Base-by-base conservation (phyloP, 2,888 invertebrate species). In the Tetropium fuscum region DNA sequence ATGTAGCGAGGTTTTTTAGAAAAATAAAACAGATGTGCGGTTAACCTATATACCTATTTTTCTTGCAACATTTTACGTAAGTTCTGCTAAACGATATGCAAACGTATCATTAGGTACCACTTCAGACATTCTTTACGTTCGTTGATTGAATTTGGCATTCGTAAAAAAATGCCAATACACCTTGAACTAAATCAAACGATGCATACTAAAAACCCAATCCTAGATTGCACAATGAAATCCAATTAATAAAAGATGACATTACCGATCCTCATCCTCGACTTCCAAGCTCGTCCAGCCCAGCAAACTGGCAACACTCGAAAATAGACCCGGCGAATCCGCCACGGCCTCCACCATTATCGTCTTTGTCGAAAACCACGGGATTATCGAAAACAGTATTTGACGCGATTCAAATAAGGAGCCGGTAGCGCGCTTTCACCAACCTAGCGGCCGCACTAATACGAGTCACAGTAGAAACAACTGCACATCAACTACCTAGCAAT, bases 241-340 rank as follows among this genome's bases (percentile, higher is more conserved):
- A 40, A 40, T 6, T 7, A 2, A 40, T 19, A 19, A 20, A 4
- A 27, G 8, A n/a, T 27, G 10, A 19, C n/a, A 15, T 62, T 76
- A 79, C 79, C 78, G 77, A 58, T 78, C 77, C 54, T 77, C 74
- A 41, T 78, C 78, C 38, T 76, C 72, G 16, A 55, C 34, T 19
- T 66, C 60, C 22, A 63, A 62, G 5, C 67, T 64, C 18, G 59
- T 70, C 68, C 74, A 74, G 11, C 74, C 78, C 61, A 74, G 70
- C 59, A 71, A 74, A 69, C 70, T 77, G 41, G 75, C 75, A 34
- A 78, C 70, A 57, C 70, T 76, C 4, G 69, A 72, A 49, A 79
- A 70, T 36, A 78, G 67, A 18, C 69, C 70, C 7, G 76, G 69
- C 43, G 74, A 67, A 47, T 75, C 74, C 3, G 66, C 58, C 20